These are phyloP conservation scores for Gallinago nigripennis DNA, from an alignment of 2,797 vertebrate species.

Conservation along the genomic window DNA sequence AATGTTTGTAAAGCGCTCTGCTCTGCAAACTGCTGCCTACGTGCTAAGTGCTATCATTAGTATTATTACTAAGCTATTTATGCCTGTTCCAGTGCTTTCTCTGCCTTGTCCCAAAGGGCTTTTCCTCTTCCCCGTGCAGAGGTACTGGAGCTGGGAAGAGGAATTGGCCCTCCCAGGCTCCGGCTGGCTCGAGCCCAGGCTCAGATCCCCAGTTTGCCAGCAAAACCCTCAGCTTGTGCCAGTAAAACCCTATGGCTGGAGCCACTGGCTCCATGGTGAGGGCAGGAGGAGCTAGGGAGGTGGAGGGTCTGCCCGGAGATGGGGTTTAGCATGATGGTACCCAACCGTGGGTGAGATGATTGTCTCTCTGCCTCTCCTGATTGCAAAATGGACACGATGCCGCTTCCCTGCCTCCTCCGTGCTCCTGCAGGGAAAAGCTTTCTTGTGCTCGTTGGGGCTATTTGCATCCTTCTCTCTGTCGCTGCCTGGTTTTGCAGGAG, in stretches of 20 bases:
- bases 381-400: background rate
- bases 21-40: slow-evolving; percentile 43
- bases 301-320: background rate
- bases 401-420: background rate
- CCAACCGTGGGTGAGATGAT: background rate
- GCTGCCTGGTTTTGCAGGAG: background rate
- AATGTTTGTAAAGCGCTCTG: slow-evolving; percentile 58
- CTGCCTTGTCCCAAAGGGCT: slow-evolving; percentile 36
- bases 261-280: rapidly evolving
- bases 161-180: background rate
- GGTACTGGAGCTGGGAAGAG: background rate
- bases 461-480: background rate
- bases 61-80: slow-evolving; percentile 60
- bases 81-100: slow-evolving; percentile 57
- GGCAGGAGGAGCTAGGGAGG: background rate
- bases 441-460: background rate
- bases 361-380: background rate
- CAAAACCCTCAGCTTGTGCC: background rate
- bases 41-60: slow-evolving; percentile 54
- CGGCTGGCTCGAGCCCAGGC: background rate
- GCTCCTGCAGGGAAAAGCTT: background rate
- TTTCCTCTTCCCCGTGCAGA: slow-evolving; percentile 36
- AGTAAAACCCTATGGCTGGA: background rate
- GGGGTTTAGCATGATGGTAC: background rate
- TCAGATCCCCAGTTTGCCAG: background rate